Conservation (phyloP, 53 echinoderm and acorn worm genomes). For the Holothuria scabra region DNA sequence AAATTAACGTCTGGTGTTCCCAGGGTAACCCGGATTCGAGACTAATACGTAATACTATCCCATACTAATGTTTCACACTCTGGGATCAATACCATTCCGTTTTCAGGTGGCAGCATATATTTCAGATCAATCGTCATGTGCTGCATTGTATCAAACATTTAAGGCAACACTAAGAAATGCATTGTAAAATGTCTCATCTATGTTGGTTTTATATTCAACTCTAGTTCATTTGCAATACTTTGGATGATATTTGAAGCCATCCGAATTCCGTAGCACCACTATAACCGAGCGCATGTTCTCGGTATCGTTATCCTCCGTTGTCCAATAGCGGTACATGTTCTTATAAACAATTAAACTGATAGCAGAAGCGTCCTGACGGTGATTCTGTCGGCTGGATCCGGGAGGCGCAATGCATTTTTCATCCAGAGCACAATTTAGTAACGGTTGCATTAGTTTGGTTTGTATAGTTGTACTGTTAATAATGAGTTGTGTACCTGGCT, state of each 20-base stretch:
- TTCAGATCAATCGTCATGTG: too few species aligned
- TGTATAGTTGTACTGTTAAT: conserved; percentile 39
- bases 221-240: background rate
- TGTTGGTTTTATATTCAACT: too few species aligned
- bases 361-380: conserved; percentile 34
- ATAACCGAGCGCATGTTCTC: conserved; percentile 10
- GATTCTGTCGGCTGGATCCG: conserved; percentile 11
- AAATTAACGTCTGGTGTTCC: too few species aligned
- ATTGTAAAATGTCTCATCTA: too few species aligned
- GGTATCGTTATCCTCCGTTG: conserved; percentile 32
- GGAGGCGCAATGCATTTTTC: conserved; percentile 5
- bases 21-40: too few species aligned
- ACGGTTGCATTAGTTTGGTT: conserved; percentile 43
- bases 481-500: conserved; percentile 42
- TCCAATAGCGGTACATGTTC: conserved; percentile 23
- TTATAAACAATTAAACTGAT: conserved; percentile 27
- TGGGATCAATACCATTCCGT: too few species aligned
- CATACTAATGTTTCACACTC: too few species aligned
- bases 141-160: too few species aligned
- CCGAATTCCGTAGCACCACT: background rate
- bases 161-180: too few species aligned
- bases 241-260: background rate
- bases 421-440: conserved; percentile 22
- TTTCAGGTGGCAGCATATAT: too few species aligned
- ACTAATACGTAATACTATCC: too few species aligned